phyloP scores from a whole-genome alignment of 1,140 invertebrate species.

The Radopholus similis region DNA sequence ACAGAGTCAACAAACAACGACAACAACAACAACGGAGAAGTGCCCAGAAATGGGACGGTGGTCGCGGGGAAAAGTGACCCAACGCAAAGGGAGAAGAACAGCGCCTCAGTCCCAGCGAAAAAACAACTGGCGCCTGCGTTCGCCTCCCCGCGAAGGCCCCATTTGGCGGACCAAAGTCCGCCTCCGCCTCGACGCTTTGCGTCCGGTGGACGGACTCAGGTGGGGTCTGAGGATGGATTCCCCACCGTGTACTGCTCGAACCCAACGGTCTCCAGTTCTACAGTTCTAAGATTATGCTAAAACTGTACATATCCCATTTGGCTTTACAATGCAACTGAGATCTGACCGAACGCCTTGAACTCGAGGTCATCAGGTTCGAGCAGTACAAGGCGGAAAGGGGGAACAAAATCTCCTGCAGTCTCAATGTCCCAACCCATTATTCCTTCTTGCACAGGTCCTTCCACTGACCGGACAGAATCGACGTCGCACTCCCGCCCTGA shows the following conservation, averaged over 20 bases:
- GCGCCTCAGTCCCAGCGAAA: not conserved
- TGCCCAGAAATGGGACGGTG: not conserved
- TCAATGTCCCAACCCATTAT: too few species aligned
- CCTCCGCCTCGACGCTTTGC: not conserved
- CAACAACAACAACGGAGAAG: not conserved
- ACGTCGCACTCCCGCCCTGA: not conserved
- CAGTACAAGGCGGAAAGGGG: too few species aligned
- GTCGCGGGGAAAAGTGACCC: not conserved
- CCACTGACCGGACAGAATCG: conserved; percentile 9
- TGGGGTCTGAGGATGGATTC: too few species aligned
- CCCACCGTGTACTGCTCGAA: too few species aligned
- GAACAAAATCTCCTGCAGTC: too few species aligned
- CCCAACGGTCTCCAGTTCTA: too few species aligned
- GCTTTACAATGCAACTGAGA: too few species aligned
- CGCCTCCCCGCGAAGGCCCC: not conserved
- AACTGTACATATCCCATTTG: too few species aligned
- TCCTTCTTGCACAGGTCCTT: conserved; percentile 6
- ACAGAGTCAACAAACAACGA: too few species aligned
- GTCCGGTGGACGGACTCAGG: not conserved
- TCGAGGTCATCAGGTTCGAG: too few species aligned
- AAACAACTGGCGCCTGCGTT: not conserved
- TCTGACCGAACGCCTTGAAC: too few species aligned
- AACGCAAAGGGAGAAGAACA: not conserved
- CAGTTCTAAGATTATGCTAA: too few species aligned
- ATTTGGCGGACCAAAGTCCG: not conserved